Evolutionary conservation across 2,888 invertebrate genomes (phyloP), one percentile per base, ranked within the genome.

Genomic region (Strigamia maritima): DNA sequence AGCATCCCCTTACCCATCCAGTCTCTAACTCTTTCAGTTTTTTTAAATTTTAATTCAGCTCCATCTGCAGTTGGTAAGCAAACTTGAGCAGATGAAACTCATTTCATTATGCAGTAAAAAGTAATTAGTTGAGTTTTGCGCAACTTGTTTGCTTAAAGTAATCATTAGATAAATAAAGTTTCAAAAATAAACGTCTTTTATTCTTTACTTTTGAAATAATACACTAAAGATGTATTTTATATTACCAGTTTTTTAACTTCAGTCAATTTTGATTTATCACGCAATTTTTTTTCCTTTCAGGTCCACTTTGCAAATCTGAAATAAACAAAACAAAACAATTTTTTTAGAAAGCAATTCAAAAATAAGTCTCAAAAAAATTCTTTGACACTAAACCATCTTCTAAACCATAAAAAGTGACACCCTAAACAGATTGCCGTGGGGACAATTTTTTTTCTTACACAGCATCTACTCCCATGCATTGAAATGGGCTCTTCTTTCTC

Each of bases 381-480:
- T 65, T 65, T 65, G 60, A 65, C 60, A 65, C 60, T 65, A 65
- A 65, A 24, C 60, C 60, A 65, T 65, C 60, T 65, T 65, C 60
- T 24, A 4, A 44, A 1, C 44, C 44, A 65, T 65, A 65, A 65
- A 65, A 65, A 65, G 24, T 65, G 60, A 65, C 60, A 65, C 60
- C 60, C 60, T 65, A 65, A 65, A 65, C 60, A 65, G 60, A 65
- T 65, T 65, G 60, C 60, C 60, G 60, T 65, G 60, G 60, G 60
- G 60, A 65, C 60, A 65, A 24, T 65, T 65, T 65, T 65, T 54
- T 65, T 24, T 65, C 60, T 65, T 65, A 65, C 60, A 65, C 60
- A 65, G 60, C 60, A 65, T 65, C 60, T 12, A 65, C 60, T 65
- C 60, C 60, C 60, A 65, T 65, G 60, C 60, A 65, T 65, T 65